A percentile compares a stretch with the other conserved stretches of the same genome.
Conservation (phyloP, 2,888 invertebrate genomes). For the Thysanoteuthis rhombus region DNA sequence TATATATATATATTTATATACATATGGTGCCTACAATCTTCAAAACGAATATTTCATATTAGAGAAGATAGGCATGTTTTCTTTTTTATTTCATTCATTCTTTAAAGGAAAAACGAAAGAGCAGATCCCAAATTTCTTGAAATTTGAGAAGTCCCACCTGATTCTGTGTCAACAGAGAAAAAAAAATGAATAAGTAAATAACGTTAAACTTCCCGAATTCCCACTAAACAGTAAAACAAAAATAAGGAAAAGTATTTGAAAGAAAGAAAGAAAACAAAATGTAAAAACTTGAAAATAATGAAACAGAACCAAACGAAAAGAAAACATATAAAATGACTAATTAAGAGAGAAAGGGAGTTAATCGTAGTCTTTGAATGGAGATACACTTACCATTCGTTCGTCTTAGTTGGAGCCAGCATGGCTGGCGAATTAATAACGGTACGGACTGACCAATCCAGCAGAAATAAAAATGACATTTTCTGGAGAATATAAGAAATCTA, state of each 20-base stretch:
- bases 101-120: background rate
- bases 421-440: conserved; percentile 12
- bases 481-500: background rate
- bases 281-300: background rate
- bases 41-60: background rate
- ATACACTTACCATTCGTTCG: background rate
- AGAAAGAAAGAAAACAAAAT: background rate
- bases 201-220: background rate
- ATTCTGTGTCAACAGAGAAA: background rate
- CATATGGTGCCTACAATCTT: background rate
- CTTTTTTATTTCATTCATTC: background rate
- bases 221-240: background rate
- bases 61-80: background rate
- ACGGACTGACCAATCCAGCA: conserved; percentile 12
- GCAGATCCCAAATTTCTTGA: background rate
- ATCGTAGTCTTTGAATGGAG: background rate
- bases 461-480: background rate
- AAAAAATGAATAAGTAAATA: background rate
- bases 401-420: background rate
- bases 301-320: background rate
- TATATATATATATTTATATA: background rate
- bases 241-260: too few species aligned
- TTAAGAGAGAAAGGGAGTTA: background rate
- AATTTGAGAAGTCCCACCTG: background rate
- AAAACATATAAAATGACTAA: background rate